Evolutionary conservation across 2,113 vertebrate species (phyloP), one percentile per base, ranked within the genome.

Genomic region (Verasper variegatus): DNA sequence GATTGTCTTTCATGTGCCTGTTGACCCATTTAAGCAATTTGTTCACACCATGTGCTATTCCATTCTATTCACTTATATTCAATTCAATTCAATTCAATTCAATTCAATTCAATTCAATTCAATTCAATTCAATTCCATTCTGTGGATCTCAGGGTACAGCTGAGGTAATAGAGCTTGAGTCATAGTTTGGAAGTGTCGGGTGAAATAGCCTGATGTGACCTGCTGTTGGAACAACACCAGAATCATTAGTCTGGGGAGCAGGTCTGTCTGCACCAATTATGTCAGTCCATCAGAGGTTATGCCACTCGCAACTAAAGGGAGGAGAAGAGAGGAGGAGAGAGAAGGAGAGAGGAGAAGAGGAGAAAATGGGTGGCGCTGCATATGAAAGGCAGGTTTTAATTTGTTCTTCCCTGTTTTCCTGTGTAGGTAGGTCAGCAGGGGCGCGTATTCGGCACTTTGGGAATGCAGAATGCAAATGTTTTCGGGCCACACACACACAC

Each of bases 381-480:
- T 49, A 7, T 54, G n/a, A 54, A 21, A 21, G 52, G 52, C 52
- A 51, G 47, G 15, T 17, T 51, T 51, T 51, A 51, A 54, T 49
- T 52, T 27, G 56, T 66, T 68, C 2, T 49, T 67, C 23, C 35
- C n/a, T 55, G 42, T 45, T 58, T 70, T 60, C n/a, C 42, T 49
- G n/a, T 65, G 20, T 5, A 47, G 78, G 64, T 8, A 47, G 78
- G 64, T 71, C 68, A 88, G 75, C 54, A 60, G 40, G 45, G 59
- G 35, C 14, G 58, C 61, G 60, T 70, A 49, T 49, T 56, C 35
- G 57, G 56, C 21, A 51, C 68, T 69, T 77, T 76, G 45, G 57
- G 37, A 52, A 72, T 65, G 47, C 52, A 63, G 68, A 76, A 85
- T 74, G 31, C 58, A 79, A 85, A 82, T 83, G 45, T 85, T 67